Evolutionary conservation across 2,888 invertebrate genomes (phyloP).

Genomic region (Drosophila neoperkinsi): DNA sequence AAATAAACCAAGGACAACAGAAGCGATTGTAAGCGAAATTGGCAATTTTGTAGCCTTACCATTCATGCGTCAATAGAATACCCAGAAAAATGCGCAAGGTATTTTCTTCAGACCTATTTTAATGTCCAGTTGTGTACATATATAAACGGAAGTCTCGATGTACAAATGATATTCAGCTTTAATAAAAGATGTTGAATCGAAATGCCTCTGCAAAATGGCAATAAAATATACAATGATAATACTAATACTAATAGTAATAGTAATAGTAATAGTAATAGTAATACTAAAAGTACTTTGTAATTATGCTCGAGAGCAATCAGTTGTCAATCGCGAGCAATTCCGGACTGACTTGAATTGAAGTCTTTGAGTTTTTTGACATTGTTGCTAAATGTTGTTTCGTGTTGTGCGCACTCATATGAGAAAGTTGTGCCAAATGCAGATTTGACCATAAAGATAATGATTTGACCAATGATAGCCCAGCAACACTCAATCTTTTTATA

Average conservation of each 20-base stretch:
- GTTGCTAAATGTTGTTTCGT: conserved; percentile 9
- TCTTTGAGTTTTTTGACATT: conserved; percentile 35
- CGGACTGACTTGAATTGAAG: conserved; percentile 44
- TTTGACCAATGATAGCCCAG: conserved; percentile 30
- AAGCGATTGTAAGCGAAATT: too few relatives aligned
- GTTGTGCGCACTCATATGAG: conserved; percentile 65
- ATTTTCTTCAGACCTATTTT: too few relatives aligned
- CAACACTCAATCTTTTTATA: conserved; percentile 16
- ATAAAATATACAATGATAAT: conserved; percentile 20
- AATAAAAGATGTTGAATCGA: conserved; percentile 10
- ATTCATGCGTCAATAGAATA: not conserved
- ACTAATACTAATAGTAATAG: conserved; percentile 19
- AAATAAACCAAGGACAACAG: not conserved
- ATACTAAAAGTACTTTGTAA: conserved; percentile 32
- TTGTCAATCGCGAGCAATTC: conserved; percentile 55
- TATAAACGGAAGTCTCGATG: conserved; percentile 28
- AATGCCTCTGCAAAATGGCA: conserved; percentile 25
- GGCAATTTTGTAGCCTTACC: too few relatives aligned
- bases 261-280: conserved; percentile 30
- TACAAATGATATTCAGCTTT: conserved; percentile 37
- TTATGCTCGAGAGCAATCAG: conserved; percentile 60
- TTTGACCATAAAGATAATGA: conserved; percentile 59
- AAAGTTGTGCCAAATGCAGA: conserved; percentile 78
- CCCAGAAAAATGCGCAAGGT: not conserved
- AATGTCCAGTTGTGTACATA: not conserved